A percentile compares a stretch with the other conserved stretches of the same genome.
phyloP scores from a whole-genome alignment of 2,888 invertebrate genomes.

The Lepidochrysops patricia region DNA sequence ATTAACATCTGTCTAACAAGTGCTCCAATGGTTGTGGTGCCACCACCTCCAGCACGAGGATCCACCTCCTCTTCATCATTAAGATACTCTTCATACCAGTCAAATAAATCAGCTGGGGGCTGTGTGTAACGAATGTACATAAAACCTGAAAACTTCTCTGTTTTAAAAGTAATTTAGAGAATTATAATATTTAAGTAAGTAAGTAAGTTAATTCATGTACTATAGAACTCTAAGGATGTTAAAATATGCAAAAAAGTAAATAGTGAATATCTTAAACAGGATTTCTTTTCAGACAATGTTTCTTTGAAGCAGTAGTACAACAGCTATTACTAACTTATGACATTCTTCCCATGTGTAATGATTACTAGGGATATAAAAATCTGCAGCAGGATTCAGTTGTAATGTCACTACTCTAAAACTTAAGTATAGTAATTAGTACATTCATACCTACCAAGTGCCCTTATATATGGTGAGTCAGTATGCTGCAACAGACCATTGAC shows the following conservation, averaged over 20 bases:
- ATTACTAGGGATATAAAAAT: too few relatives aligned
- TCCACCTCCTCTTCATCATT: conserved; percentile 98
- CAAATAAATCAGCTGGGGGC: conserved; percentile 95
- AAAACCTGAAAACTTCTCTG: conserved; percentile 62
- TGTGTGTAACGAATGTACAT: conserved; percentile 94
- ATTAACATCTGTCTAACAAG: conserved; percentile 93
- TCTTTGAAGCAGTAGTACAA: too few relatives aligned
- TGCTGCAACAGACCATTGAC: conserved; percentile 96
- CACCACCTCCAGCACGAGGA: conserved; percentile 98
- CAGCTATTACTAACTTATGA: too few relatives aligned
- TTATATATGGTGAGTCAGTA: conserved; percentile 96
- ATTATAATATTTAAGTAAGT: not conserved
- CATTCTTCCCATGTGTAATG: too few relatives aligned
- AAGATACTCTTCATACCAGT: conserved; percentile 97
- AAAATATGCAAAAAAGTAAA: too few relatives aligned
- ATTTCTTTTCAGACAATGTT: too few relatives aligned
- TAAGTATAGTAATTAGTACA: not conserved
- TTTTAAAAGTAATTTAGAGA: not conserved
- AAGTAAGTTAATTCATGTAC: too few relatives aligned
- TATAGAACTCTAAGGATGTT: too few relatives aligned
- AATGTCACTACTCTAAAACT: too few relatives aligned
- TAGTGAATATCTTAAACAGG: too few relatives aligned
- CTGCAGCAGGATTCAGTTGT: too few relatives aligned
- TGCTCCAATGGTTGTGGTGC: conserved; percentile 92
- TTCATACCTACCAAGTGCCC: conserved; percentile 86